These are phyloP conservation scores for Eurytoma adleriae DNA, from an alignment of 2,888 invertebrate genomes.

Conservation along the genomic window DNA sequence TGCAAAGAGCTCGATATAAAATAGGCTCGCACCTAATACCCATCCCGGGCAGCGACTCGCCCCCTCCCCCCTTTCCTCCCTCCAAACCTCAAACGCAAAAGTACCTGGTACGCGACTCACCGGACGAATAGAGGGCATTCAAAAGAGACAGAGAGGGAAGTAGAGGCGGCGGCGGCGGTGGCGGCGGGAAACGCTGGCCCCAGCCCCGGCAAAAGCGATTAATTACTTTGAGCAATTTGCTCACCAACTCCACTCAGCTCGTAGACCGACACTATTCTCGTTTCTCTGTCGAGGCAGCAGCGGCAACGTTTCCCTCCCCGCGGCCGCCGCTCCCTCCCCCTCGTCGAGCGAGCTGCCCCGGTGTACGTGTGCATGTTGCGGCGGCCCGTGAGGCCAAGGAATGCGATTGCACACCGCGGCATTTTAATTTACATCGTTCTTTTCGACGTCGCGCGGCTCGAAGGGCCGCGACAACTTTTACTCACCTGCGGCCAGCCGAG, in stretches of 20 bases:
- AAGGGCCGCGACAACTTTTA: not conserved
- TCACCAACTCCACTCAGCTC: conserved; percentile 75
- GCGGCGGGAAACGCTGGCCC: conserved; percentile 19
- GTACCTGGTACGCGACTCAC: not conserved
- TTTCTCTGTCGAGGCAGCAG: conserved; percentile 69
- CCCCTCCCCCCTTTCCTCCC: not conserved
- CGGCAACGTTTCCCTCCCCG: conserved; percentile 18
- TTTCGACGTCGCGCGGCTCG: not conserved
- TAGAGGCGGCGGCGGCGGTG: not conserved
- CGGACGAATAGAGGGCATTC: conserved; percentile 7
- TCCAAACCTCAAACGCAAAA: conserved; percentile 9
- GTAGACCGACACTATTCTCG: conserved; percentile 75
- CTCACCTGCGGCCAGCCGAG: not conserved
- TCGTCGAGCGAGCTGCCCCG: conserved; percentile 22
- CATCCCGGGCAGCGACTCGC: conserved; percentile 3
- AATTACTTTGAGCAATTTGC: conserved; percentile 76
- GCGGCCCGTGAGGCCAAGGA: conserved; percentile 5
- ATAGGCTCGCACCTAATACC: conserved; percentile 14
- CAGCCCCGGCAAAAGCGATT: conserved; percentile 74
- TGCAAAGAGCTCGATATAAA: conserved; percentile 27
- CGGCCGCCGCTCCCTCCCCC: not conserved
- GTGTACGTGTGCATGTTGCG: conserved; percentile 52
- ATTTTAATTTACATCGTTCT: conserved; percentile 42
- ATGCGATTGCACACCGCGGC: conserved; percentile 43
- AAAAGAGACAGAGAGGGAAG: conserved; percentile 27